Base-by-base conservation (phyloP, 2,113 vertebrate species). In the Rissa tridactyla region DNA sequence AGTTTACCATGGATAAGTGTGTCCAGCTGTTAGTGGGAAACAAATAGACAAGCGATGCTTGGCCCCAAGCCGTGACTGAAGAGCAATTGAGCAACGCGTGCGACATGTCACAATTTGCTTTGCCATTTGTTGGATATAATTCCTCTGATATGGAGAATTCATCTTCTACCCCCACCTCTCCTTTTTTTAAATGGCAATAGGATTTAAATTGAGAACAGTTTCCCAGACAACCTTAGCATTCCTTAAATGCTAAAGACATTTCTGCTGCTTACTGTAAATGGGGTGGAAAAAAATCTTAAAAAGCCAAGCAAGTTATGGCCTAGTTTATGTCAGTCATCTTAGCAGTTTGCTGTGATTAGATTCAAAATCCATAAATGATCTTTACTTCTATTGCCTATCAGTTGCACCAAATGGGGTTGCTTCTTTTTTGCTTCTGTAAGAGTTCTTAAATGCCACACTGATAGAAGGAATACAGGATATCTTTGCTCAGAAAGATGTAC, bases 31-130 rank as follows among this genome's bases (percentile, higher is more conserved):
- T 94, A 57, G 92, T 54, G 52, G 11, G 11, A 92, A 92, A 83
- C 55, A 94, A 95, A 84, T 58, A 94, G 57, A 72, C 87, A 96
- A 92, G 91, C 3, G 23, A 64, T 84, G 71, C 75, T 95, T 95
- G 91, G 80, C 80, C 87, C 64, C 52, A 92, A 42, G 60, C 95
- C 22, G 42, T 94, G 94, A 77, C 86, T 86, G 72, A 86, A 95
- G 93, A 96, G 86, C 83, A 95, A n/a, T 71, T 96, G 93, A 65
- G 72, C 90, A 88, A 34, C 10, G 11, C 1, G 0, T 79, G 68
- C 75, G 94, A 30, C 38, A 29, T 95, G 78, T 92, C 65, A 88
- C 58, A 77, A 82, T 92, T 96, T 90, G 69, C 70, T 96, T 96
- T 96, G 75, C 86, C 25, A 6, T 90, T 96, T 91, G 68, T 92